These are phyloP conservation scores for Apteryx owenii DNA, from an alignment of 2,113 vertebrate genomes.

Conservation along the genomic window DNA sequence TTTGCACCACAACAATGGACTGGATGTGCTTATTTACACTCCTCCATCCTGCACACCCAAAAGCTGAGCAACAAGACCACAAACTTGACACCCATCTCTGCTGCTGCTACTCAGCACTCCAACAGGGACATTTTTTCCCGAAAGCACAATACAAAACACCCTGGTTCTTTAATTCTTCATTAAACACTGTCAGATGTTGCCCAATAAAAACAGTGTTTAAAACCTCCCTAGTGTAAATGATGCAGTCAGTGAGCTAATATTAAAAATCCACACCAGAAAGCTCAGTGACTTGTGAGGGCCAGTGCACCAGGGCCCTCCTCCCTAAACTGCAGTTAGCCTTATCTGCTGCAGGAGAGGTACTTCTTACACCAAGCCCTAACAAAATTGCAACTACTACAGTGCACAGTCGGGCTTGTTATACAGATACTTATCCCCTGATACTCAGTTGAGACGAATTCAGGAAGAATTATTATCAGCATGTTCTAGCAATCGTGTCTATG, in stretches of 20 bases:
- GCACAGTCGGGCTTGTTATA: neutral
- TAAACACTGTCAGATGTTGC: neutral
- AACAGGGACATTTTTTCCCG: accelerated
- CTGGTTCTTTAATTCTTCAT: neutral
- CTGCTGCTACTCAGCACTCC: neutral
- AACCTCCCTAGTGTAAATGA: neutral
- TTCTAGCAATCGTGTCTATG: neutral
- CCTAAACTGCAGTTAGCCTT: neutral
- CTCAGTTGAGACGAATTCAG: accelerated
- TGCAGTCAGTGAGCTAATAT: neutral
- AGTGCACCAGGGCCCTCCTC: neutral
- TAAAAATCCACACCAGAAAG: neutral
- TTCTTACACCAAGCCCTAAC: neutral
- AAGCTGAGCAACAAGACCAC: neutral
- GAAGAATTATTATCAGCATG: neutral
- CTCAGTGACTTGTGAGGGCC: accelerated
- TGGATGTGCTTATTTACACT: neutral
- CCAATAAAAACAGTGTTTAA: conserved; percentile 9
- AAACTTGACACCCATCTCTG: neutral
- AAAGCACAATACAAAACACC: neutral
- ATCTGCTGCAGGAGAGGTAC: neutral
- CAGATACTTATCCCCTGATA: accelerated
- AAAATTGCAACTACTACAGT: neutral
- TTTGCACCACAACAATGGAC: neutral
- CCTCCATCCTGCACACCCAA: neutral